These are phyloP conservation scores for Dendrolimus punctatus DNA, from an alignment of 1,140 invertebrate genomes.

Conservation along the genomic window DNA sequence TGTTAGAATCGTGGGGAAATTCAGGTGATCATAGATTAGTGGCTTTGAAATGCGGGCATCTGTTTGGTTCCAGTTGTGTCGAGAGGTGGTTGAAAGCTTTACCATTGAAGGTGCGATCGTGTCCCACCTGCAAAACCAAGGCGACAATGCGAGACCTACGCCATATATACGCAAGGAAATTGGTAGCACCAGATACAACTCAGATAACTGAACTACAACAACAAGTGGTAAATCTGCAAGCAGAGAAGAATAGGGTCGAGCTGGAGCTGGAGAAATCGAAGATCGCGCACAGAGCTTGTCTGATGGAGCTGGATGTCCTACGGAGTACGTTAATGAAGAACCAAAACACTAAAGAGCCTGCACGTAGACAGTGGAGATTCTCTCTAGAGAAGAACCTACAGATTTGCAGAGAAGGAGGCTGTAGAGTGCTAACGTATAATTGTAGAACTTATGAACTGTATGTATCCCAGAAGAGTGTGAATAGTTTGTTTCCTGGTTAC, in stretches of 20 bases:
- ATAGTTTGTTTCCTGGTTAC: conserved; percentile 81
- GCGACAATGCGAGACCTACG: conserved; percentile 81
- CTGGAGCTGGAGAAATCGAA: conserved; percentile 48
- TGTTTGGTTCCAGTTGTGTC: conserved; percentile 91
- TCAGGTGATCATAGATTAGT: conserved; percentile 88
- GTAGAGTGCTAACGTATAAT: conserved; percentile 84
- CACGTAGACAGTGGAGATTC: conserved; percentile 59
- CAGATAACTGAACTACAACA: conserved; percentile 71
- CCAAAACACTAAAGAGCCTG: conserved; percentile 35
- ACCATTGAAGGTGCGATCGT: conserved; percentile 67
- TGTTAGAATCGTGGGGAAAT: conserved; percentile 91
- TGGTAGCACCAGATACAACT: conserved; percentile 68
- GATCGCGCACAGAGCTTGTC: conserved; percentile 58
- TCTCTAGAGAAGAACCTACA: conserved; percentile 77
- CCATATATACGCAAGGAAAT: conserved; percentile 73
- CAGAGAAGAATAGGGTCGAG: conserved; percentile 47
- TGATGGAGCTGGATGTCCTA: conserved; percentile 58
- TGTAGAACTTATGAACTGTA: conserved; percentile 75
- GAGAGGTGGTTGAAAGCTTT: conserved; percentile 81
- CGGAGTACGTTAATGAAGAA: conserved; percentile 47
- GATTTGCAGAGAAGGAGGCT: conserved; percentile 78
- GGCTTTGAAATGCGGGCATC: conserved; percentile 90
- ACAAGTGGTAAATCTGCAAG: conserved; percentile 59
- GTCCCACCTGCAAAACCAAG: conserved; percentile 91
- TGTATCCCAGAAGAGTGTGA: conserved; percentile 81